Conservation (phyloP, 2,113 vertebrate genomes). For the Passer montanus region DNA sequence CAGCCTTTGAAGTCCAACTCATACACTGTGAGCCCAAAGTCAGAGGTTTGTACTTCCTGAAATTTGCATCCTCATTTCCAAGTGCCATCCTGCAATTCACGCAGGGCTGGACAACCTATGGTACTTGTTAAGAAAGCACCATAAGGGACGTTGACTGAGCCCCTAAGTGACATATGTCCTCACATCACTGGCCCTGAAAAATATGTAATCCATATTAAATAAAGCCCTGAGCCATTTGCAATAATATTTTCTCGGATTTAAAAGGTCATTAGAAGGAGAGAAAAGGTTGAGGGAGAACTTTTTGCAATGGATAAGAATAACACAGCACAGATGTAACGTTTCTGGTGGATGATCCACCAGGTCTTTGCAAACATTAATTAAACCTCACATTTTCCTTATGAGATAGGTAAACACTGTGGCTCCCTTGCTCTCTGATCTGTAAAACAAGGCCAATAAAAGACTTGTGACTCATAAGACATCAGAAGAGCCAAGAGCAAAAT, state of each 20-base stretch:
- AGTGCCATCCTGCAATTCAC: neutral
- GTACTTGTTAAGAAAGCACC: neutral
- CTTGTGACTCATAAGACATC: slow-evolving; percentile 29
- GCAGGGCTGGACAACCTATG: neutral
- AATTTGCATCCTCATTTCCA: neutral
- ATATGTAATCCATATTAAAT: neutral
- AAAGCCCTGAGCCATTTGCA: neutral
- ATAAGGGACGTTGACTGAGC: neutral
- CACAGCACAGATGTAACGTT: neutral
- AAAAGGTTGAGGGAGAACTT: slow-evolving; percentile 4
- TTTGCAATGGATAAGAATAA: neutral
- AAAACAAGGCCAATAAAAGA: slow-evolving; percentile 20
- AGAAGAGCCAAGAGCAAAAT: slow-evolving; percentile 44
- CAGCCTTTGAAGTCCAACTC: neutral
- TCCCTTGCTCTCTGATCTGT: neutral
- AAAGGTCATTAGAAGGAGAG: slow-evolving; percentile 18
- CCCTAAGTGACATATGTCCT: neutral
- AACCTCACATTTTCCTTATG: slow-evolving; percentile 29
- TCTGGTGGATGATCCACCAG: slow-evolving; percentile 21
- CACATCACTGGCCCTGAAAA: neutral
- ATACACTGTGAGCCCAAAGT: neutral
- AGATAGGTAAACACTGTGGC: slow-evolving; percentile 37
- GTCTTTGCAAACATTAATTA: slow-evolving; percentile 38
- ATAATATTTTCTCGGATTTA: neutral
- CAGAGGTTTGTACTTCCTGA: neutral